phyloP scores from a whole-genome alignment of 1,140 invertebrate genomes.

The Melitaea cinxia region DNA sequence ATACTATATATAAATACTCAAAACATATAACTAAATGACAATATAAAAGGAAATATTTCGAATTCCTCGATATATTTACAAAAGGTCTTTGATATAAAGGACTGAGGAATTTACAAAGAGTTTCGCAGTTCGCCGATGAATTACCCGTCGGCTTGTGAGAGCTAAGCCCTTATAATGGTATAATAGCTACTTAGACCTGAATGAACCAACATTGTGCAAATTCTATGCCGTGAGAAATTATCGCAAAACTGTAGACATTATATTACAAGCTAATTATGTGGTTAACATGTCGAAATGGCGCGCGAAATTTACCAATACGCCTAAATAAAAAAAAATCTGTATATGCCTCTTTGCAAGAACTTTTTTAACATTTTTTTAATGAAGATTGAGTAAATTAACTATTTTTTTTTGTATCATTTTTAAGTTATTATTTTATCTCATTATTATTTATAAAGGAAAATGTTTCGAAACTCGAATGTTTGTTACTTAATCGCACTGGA shows the following conservation, averaged over 20 bases:
- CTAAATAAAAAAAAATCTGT: no score
- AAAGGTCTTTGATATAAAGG: background rate
- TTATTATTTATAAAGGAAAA: no score
- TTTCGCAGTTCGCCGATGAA: background rate
- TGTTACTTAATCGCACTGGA: no score
- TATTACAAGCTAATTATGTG: background rate
- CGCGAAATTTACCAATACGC: no score
- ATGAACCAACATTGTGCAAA: slow-evolving; percentile 14
- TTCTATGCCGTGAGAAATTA: slow-evolving; percentile 17
- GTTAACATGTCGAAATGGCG: no score
- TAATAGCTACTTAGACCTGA: slow-evolving; percentile 27
- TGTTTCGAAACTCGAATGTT: no score
- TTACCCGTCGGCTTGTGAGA: background rate
- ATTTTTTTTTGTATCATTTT: no score
- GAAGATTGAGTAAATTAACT: no score
- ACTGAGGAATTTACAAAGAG: background rate
- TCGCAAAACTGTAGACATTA: background rate
- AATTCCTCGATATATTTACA: background rate
- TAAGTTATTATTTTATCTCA: no score
- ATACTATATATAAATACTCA: background rate
- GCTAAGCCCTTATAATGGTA: slow-evolving; percentile 5
- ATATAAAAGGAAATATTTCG: background rate
- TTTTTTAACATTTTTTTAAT: no score
- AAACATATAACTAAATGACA: no score
- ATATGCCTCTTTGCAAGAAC: no score